Base-by-base conservation (phyloP, 2,113 vertebrate species). In the Gymnorhina tibicen region DNA sequence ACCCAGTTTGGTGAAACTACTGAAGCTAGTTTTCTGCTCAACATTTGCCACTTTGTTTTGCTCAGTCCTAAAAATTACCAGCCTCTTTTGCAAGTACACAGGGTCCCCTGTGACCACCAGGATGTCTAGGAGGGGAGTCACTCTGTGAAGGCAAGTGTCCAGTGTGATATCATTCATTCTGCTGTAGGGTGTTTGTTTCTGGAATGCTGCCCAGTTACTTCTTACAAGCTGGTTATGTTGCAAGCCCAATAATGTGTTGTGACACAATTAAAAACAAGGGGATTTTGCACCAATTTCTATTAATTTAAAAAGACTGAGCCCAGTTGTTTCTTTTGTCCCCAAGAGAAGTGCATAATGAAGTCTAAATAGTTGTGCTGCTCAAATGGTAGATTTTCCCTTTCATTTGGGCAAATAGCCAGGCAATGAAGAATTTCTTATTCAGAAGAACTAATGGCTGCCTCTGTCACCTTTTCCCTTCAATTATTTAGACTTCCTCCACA, bases 401-500 rank as follows among this genome's bases (percentile, higher is more conserved):
- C 53, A 89, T 85, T 89, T 75, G 41, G 94, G 96, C 85, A 93
- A 69, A 89, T 63, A 92, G 87, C 68, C 97, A 95, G 91, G 37
- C 59, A 93, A 78, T 23, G 85, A 95, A 96, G 77, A 87, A 78
- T 97, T 96, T 92, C 85, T 95, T 92, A 87, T 63, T 82, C 62
- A 44, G 44, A 94, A 72, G 80, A 97, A 96, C 94, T 96, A 96
- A 96, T 85, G 87, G 81, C 70, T 97, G 73, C 85, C 87, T 96
- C 89, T 58, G 52, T 96, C 94, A 96, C 93, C 60, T 95, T 84
- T 94, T 97, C 89, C 62, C 79, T 98, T 98, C 96, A 95, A 95
- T 98, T 98, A 98, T 97, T 97, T 96, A 97, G 94, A 85, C 85
- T 95, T 97, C 63, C 69, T 89, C 64, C 73, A 91, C 64, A 85